Percentiles rank a stretch among this genome's conserved stretches.
These are phyloP conservation scores for Drosophila fungiperda DNA, from an alignment of 2,888 invertebrate genomes.

Conservation along the genomic window DNA sequence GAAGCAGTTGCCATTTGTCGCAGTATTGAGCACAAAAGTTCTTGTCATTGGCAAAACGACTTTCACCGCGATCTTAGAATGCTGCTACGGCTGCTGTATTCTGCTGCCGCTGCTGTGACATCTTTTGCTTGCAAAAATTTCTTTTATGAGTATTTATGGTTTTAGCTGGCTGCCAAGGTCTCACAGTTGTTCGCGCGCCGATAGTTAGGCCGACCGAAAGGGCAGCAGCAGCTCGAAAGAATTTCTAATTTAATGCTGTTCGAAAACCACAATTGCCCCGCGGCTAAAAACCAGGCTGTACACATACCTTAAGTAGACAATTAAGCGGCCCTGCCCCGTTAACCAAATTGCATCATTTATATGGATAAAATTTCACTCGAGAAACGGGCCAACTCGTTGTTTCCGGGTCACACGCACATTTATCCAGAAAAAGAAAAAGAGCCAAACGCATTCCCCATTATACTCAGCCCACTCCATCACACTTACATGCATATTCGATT, in stretches of 20 bases:
- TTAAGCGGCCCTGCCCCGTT: constrained; percentile 48
- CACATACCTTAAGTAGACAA: constrained; percentile 51
- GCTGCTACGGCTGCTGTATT: constrained; percentile 15
- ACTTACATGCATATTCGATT: constrained; percentile 49
- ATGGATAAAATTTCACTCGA: constrained; percentile 63
- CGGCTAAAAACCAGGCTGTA: constrained; percentile 25
- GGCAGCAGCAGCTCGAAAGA: constrained; percentile 42
- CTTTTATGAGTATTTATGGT: constrained; percentile 56
- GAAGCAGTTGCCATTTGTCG: constrained; percentile 53
- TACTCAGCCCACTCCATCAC: constrained; percentile 6
- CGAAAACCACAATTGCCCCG: constrained; percentile 17
- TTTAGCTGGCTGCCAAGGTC: constrained; percentile 30
- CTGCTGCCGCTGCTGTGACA: constrained; percentile 40
- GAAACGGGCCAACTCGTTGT: constrained; percentile 36
- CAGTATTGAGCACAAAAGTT: constrained; percentile 69
- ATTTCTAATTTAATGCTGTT: constrained; percentile 40
- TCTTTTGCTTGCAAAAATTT: constrained; percentile 56
- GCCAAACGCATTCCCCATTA: constrained; percentile 29
- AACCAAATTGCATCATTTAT: constrained; percentile 74
- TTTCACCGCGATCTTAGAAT: constrained; percentile 75
- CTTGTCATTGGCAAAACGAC: constrained; percentile 77
- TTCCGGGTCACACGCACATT: constrained; percentile 68
- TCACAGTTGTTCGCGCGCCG: constrained; percentile 30
- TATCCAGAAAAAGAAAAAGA: constrained; percentile 26
- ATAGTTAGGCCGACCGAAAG: constrained; percentile 30